Evolutionary conservation across 1,140 invertebrate genomes (phyloP).

Genomic region (Ladona fulva): DNA sequence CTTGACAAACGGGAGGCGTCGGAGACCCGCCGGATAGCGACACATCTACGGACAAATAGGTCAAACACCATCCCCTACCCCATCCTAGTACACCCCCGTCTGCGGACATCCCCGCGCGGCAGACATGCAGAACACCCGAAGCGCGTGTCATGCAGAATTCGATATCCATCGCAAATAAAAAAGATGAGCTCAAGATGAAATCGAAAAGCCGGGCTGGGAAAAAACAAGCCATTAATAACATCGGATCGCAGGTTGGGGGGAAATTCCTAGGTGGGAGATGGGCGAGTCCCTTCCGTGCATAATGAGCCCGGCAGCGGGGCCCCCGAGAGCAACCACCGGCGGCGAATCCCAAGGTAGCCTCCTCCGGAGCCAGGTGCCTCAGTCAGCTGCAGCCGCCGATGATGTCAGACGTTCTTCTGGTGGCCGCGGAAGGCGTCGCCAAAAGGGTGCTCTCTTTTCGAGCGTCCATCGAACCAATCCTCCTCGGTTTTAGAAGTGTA

Average conservation of each 20-base stretch:
- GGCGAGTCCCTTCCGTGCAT: background rate
- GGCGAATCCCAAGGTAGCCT: background rate
- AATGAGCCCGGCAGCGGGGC: background rate
- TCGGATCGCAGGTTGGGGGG: background rate
- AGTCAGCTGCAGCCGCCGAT: background rate
- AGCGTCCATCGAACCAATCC: background rate
- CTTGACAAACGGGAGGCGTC: background rate
- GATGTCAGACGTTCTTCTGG: background rate
- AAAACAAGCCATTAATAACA: slow-evolving; percentile 10
- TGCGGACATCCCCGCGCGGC: background rate
- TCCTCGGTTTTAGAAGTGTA: background rate
- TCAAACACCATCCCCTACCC: background rate
- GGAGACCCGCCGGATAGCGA: background rate
- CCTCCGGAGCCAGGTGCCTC: background rate
- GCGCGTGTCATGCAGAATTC: too few species aligned
- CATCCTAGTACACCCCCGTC: background rate
- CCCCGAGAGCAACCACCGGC: background rate
- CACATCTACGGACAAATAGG: background rate
- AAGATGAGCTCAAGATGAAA: background rate
- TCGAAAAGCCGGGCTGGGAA: background rate
- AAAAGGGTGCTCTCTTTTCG: background rate
- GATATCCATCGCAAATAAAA: background rate
- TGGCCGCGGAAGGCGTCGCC: background rate
- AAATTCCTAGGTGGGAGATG: background rate
- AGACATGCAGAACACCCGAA: too few species aligned